Base-by-base conservation (phyloP, 2,113 vertebrate species). In the Syngnathus typhle region DNA sequence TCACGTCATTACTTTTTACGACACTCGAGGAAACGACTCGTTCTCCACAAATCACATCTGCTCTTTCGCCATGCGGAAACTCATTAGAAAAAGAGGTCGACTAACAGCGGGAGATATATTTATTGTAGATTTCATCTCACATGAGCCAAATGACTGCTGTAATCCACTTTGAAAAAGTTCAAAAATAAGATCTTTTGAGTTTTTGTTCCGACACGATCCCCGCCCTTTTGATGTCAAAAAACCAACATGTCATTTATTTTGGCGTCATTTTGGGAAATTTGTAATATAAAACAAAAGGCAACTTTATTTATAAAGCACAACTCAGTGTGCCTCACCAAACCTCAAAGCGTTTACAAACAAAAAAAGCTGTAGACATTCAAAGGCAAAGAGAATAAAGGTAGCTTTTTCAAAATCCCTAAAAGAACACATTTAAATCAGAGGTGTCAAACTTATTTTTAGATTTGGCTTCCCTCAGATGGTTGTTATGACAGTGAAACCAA, bases 1-100 rank as follows among this genome's bases (percentile, higher is more conserved):
- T 62, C 60, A 62, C 60, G 60, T 62, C 60, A 62, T 62, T 62
- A 62, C 60, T 62, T 44, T 62, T 62, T 62, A 62, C 21, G 60
- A 62, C 39, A 27, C 7, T 43, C 11, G 41, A 44, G 60, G 60
- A 62, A 44, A 44, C 60, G 41, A 62, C 60, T 62, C 60, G 39
- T 44, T 27, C 21, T 62, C 60, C 38, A 44, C 60, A 62, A 62
- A 62, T 62, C 60, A 62, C 39, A 15, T 43, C 60, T 15, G 41
- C 60, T 62, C 60, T 44, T 62, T 27, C 39, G 41, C n/a, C 36
- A 21, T 11, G 60, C 41, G 60, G 60, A 62, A 62, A 23, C n/a
- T 23, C 41, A 62, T 62, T 44, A 62, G 41, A 44, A 62, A 62
- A 44, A 44, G 60, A 62, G 41, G 41, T 44, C 21, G 60, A 18